Conservation (phyloP, 2,113 vertebrate genomes). For the Calonectris borealis region DNA sequence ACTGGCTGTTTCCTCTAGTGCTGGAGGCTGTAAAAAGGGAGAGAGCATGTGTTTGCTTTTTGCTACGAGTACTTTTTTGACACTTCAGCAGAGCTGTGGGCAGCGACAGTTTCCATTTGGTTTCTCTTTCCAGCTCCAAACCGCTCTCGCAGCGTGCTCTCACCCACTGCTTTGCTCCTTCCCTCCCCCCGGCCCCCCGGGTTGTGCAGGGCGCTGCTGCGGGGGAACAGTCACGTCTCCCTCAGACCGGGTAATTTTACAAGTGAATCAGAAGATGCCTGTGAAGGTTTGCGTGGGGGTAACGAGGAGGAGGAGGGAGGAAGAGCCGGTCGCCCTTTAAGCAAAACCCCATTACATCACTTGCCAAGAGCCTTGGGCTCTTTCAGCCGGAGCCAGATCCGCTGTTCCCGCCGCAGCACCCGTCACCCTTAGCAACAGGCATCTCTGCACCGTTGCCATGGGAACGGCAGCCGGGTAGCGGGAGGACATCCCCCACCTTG, state of each 20-base stretch:
- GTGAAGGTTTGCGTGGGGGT: background rate
- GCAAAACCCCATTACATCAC: background rate
- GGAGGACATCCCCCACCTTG: background rate
- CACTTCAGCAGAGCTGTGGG: background rate
- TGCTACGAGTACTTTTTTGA: background rate
- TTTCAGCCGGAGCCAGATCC: background rate
- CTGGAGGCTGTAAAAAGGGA: background rate
- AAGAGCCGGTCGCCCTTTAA: background rate
- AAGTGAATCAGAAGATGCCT: background rate
- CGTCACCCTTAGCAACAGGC: slow-evolving; percentile 52
- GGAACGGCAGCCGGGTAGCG: background rate
- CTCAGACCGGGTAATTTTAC: accelerated
- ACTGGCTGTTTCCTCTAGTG: background rate
- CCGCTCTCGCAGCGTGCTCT: background rate
- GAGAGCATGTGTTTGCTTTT: background rate
- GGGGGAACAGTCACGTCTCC: background rate
- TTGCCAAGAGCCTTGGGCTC: slow-evolving; percentile 2
- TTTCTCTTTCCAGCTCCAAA: background rate
- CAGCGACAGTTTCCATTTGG: background rate
- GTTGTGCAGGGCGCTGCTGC: background rate
- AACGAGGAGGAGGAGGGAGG: background rate
- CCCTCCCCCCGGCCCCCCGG: accelerated
- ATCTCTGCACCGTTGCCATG: slow-evolving; percentile 12
- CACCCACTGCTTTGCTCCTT: background rate
- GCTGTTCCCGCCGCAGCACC: background rate